Percentiles rank a stretch among this genome's conserved stretches.
Conservation (phyloP, 2,113 vertebrate genomes). For the Meriones unguiculatus region DNA sequence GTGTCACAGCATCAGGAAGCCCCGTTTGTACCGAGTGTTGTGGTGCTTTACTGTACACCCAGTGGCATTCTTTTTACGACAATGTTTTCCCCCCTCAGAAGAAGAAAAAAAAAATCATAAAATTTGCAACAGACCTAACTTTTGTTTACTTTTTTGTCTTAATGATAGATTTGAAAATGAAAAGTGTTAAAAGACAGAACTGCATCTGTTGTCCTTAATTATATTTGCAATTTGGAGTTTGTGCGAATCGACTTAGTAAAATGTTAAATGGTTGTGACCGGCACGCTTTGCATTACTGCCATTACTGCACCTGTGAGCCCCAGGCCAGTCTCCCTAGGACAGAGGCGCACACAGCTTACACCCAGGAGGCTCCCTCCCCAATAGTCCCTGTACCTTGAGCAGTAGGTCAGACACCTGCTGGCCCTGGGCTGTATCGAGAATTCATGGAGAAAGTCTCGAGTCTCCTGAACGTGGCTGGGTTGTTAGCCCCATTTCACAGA, state of each 20-base stretch:
- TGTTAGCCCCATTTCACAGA: not conserved
- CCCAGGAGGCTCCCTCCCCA: not conserved
- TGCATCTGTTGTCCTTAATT: slow-evolving; percentile 88
- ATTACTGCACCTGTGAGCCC: slow-evolving; percentile 60
- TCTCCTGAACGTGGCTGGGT: not conserved
- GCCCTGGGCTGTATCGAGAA: not conserved
- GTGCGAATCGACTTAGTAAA: slow-evolving; percentile 95
- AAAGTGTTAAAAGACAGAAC: slow-evolving; percentile 77
- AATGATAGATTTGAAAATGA: slow-evolving; percentile 87
- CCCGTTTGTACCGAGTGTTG: slow-evolving; percentile 90
- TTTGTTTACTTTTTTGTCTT: slow-evolving; percentile 93
- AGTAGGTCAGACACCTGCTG: not conserved
- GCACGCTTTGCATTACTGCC: slow-evolving; percentile 76
- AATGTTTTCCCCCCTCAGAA: slow-evolving; percentile 75
- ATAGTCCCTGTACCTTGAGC: not conserved
- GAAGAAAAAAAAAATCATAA: slow-evolving; percentile 79
- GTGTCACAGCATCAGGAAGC: slow-evolving; percentile 83
- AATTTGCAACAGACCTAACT: slow-evolving; percentile 87
- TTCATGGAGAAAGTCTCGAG: not conserved
- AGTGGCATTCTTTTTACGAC: slow-evolving; percentile 86
- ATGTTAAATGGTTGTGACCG: slow-evolving; percentile 88
- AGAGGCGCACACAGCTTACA: not conserved
- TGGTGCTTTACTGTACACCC: slow-evolving; percentile 89
- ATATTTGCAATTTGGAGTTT: slow-evolving; percentile 93
- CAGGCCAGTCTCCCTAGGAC: accelerated